Percentiles rank a stretch among this genome's conserved stretches.
Evolutionary conservation across 92 coral and sea anemone species (phyloP).

Genomic region (Palythoa grandis): DNA sequence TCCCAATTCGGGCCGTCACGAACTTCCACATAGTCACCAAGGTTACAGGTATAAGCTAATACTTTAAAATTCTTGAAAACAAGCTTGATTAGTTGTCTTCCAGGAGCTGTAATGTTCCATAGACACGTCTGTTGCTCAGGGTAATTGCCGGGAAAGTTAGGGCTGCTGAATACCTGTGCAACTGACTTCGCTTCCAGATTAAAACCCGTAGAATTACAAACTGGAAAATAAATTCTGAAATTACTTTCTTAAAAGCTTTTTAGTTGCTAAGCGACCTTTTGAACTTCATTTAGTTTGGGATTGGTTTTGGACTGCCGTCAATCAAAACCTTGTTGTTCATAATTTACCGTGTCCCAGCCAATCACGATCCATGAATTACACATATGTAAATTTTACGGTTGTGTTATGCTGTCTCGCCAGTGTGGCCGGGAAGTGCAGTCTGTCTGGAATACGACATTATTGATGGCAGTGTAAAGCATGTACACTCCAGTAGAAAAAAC

Average conservation of each 20-base stretch:
- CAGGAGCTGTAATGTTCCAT: constrained; percentile 36
- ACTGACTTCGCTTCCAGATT: constrained; percentile 17
- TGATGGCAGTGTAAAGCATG: too few relatives aligned
- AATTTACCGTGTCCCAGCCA: too few relatives aligned
- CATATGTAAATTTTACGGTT: too few relatives aligned
- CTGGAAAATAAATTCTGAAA: background rate
- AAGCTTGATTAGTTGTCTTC: constrained; percentile 27
- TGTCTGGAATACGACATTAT: too few relatives aligned
- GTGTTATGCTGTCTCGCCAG: too few relatives aligned
- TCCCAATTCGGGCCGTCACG: constrained; percentile 30
- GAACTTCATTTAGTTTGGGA: too few relatives aligned
- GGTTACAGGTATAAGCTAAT: background rate
- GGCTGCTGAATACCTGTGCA: background rate
- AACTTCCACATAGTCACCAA: constrained; percentile 25
- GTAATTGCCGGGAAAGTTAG: constrained; percentile 12
- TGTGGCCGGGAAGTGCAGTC: too few relatives aligned
- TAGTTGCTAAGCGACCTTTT: too few relatives aligned
- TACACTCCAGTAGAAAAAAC: too few relatives aligned
- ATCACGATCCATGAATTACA: too few relatives aligned
- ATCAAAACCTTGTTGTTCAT: too few relatives aligned
- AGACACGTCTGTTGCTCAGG: background rate
- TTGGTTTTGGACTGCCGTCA: too few relatives aligned
- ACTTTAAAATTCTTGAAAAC: background rate
- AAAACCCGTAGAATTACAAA: constrained; percentile 25
- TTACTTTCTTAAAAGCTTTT: background rate